phyloP scores from a whole-genome alignment of 2,797 vertebrate genomes.

The Petrocephalus sullivani region DNA sequence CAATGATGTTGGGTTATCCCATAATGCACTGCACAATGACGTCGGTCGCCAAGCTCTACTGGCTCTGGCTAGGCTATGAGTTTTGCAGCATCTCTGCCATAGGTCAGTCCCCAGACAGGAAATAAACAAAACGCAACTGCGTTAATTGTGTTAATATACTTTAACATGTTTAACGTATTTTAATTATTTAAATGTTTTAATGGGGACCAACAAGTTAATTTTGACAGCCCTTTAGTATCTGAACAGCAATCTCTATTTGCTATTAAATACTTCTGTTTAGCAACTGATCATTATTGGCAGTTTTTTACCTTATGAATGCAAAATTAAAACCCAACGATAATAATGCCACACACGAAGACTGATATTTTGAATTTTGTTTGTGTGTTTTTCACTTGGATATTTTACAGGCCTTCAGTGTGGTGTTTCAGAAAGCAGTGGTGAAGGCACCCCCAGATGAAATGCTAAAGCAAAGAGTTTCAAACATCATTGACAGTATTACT shows the following conservation, averaged over 20 bases:
- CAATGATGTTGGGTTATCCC: too few species aligned
- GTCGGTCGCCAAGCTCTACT: too few species aligned
- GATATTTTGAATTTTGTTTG: not conserved
- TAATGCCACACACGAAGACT: not conserved
- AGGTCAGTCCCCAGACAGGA: too few species aligned
- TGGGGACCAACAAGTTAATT: too few species aligned
- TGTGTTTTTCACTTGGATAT: not conserved
- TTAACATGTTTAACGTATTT: too few species aligned
- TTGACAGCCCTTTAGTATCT: not conserved
- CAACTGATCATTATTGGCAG: not conserved
- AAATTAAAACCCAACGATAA: not conserved
- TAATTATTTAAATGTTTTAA: too few species aligned
- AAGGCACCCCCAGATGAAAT: slow-evolving; percentile 67
- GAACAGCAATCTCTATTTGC: not conserved
- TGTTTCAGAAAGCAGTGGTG: slow-evolving; percentile 85
- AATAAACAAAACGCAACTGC: too few species aligned
- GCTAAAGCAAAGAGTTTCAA: slow-evolving; percentile 68
- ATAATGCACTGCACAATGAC: too few species aligned
- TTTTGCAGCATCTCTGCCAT: too few species aligned
- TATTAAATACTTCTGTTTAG: not conserved
- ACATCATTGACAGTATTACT: slow-evolving; percentile 87
- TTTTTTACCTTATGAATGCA: not conserved
- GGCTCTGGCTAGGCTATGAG: too few species aligned
- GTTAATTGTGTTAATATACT: too few species aligned
- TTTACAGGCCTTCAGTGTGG: slow-evolving; percentile 76